These are phyloP conservation scores for Thymallus thymallus DNA, from an alignment of 2,113 vertebrate genomes.

Conservation along the genomic window DNA sequence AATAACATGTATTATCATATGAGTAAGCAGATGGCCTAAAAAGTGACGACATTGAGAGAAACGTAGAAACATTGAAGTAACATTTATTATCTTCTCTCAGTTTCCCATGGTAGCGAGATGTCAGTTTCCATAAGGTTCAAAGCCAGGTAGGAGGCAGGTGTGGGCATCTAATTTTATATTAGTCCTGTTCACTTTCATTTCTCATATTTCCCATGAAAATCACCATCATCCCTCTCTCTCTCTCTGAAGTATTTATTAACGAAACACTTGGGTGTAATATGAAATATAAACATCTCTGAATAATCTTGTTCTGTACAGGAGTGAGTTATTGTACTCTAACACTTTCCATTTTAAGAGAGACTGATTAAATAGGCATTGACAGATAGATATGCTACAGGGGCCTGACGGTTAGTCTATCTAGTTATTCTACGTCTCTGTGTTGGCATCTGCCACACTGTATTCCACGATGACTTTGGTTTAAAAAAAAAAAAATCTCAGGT, in stretches of 20 bases:
- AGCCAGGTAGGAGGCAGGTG: background rate
- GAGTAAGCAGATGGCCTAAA: too few relatives aligned
- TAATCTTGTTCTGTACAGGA: slow-evolving; percentile 5
- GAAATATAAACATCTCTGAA: slow-evolving; percentile 27
- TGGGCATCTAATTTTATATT: background rate
- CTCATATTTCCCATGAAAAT: slow-evolving; percentile 40
- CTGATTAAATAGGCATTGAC: slow-evolving; percentile 7
- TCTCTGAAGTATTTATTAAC: background rate
- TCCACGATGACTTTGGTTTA: background rate
- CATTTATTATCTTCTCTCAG: slow-evolving; percentile 25
- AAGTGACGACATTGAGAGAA: too few relatives aligned
- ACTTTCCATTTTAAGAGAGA: slow-evolving; percentile 14
- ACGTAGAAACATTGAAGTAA: background rate
- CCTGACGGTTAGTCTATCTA: background rate
- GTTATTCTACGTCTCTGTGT: background rate
- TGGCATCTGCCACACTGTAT: slow-evolving; percentile 1
- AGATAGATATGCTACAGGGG: background rate
- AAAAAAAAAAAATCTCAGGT: too few relatives aligned
- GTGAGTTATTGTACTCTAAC: background rate
- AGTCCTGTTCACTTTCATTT: slow-evolving; percentile 21
- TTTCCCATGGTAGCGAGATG: slow-evolving; percentile 8
- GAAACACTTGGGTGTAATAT: background rate
- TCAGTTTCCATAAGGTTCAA: slow-evolving; percentile 28
- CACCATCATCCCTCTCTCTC: slow-evolving; percentile 29
- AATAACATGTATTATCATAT: too few relatives aligned